A percentile compares a stretch with the other conserved stretches of the same genome.
phyloP scores from a whole-genome alignment of 1,140 invertebrate genomes.

The Aphelinus certus region DNA sequence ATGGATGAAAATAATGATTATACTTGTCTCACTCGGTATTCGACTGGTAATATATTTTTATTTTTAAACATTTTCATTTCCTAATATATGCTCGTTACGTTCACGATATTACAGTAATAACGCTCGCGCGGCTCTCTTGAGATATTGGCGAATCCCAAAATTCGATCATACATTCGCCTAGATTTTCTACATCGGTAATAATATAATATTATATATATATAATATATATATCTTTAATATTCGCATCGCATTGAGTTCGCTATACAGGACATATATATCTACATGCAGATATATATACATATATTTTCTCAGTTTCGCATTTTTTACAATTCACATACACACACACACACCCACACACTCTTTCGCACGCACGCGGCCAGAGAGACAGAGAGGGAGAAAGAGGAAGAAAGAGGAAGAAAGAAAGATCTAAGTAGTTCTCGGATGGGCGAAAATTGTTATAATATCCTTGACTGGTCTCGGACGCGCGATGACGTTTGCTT shows the following conservation, averaged over 20 bases:
- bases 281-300: conserved; percentile 46
- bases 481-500: conserved; percentile 12
- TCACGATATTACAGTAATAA: conserved; percentile 34
- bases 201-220: conserved; percentile 23
- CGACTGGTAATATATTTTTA: conserved; percentile 35
- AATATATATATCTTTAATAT: conserved; percentile 29
- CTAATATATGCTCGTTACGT: conserved; percentile 29
- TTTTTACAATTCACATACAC: conserved; percentile 54
- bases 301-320: conserved; percentile 47
- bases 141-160: conserved; percentile 11
- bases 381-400: too few relatives aligned
- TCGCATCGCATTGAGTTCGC: conserved; percentile 23
- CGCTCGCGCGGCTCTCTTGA: neutral
- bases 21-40: too few relatives aligned
- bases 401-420: too few relatives aligned
- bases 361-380: too few relatives aligned
- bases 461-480: conserved; percentile 24
- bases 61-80: conserved; percentile 36
- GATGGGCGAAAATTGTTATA: conserved; percentile 7
- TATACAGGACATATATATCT: conserved; percentile 24
- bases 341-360: conserved; percentile 39
- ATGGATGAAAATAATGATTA: too few relatives aligned
- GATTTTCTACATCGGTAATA: conserved; percentile 10
- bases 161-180: conserved; percentile 51
- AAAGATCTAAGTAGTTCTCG: conserved; percentile 53